Base-by-base conservation (phyloP, 2,888 invertebrate species). In the Napeogenes sylphis region DNA sequence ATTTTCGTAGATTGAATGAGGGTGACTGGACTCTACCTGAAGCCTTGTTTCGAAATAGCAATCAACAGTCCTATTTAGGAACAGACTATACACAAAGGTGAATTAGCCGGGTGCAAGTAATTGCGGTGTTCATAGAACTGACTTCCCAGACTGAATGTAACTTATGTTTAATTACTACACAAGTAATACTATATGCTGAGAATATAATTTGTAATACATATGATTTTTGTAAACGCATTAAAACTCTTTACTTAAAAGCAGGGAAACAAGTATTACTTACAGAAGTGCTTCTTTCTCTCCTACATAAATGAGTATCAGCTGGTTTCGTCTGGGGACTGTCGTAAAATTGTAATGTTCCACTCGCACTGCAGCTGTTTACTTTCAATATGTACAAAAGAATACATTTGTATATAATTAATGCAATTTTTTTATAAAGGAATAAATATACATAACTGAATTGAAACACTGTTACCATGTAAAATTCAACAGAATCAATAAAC, bases 221-320 rank as follows among this genome's bases (percentile, higher is more conserved):
- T 21, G 21, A 21, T 21, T 42, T 8, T 42, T 42, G 5, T 42
- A 6, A 38, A 38, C 38, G 38, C 38, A 38, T 38, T 42, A 42
- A 42, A 42, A 12, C 10, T 42, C 8, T 42, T 42, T 3, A 10
- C 10, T 42, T 42, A 10, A 42, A 42, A 42, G 42, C 42, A 12
- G 5, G 42, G 42, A 10, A 38, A 42, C 10, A 42, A 42, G 42
- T 42, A 10, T 42, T 10, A 8, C 42, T 42, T 10, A 35, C 35
- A 35, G 5, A 35, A 35, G 47, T 30, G 30, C 30, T 30, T 30
- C 30, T 30, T 21, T 30, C 8, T 30, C 51, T 51, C 30, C 6
- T 51, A 51, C 51, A 51, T 51, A 51, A 47, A 51, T 21, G 21
- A 51, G 21, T 47, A 47, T 47, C 47, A 47, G 47, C 47, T 47